phyloP scores from a whole-genome alignment of 2,113 vertebrate genomes.

The Reinhardtius hippoglossoides region DNA sequence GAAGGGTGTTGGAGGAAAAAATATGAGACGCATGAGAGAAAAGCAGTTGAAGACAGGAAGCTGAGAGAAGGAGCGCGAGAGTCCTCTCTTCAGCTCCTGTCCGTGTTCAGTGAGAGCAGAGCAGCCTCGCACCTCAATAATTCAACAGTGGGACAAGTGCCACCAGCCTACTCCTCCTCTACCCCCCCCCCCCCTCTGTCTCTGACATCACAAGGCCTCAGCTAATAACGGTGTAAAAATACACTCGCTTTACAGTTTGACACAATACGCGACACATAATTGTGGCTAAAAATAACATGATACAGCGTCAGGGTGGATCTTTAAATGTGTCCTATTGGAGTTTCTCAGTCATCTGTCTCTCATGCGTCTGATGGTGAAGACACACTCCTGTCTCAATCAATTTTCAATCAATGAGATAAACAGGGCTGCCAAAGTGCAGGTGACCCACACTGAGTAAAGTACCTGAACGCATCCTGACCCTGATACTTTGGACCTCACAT shows the following conservation, averaged over 20 bases:
- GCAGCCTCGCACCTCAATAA: slow-evolving; percentile 72
- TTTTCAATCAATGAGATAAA: no score
- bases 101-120: slow-evolving; percentile 51
- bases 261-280: slow-evolving; percentile 39
- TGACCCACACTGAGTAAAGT: no score
- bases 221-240: slow-evolving; percentile 62
- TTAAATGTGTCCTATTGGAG: background rate
- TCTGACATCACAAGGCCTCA: slow-evolving; percentile 61
- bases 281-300: slow-evolving; percentile 58
- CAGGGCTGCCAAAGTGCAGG: no score
- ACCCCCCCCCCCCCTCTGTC: background rate
- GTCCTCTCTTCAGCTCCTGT: slow-evolving; percentile 49
- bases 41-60: slow-evolving; percentile 16
- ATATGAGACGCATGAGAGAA: no score
- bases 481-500: no score
- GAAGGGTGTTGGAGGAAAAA: background rate
- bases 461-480: no score
- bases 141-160: slow-evolving; percentile 69
- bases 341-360: background rate
- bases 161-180: slow-evolving; percentile 45
- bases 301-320: background rate
- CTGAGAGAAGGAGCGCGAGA: background rate
- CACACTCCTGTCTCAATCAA: no score
- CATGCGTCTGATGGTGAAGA: no score
- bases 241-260: slow-evolving; percentile 41